Conservation (phyloP, 2,113 vertebrate genomes). For the Cynocephalus volans region DNA sequence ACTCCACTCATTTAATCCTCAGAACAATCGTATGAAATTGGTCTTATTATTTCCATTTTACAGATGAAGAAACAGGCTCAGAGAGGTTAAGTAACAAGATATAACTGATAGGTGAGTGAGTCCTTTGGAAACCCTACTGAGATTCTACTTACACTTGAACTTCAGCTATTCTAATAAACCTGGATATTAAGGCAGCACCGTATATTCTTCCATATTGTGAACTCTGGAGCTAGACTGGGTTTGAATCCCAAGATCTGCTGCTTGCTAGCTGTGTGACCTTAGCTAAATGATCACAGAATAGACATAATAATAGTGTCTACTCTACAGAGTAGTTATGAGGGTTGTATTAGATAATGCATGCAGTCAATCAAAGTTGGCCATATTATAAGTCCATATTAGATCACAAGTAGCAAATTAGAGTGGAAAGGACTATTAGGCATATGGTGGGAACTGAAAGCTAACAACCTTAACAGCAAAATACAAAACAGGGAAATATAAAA, state of each 20-base stretch:
- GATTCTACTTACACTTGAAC: not conserved
- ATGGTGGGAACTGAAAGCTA: not conserved
- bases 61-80: constrained; percentile 3
- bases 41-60: constrained; percentile 24
- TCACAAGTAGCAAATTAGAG: not conserved
- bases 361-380: not conserved
- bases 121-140: not conserved
- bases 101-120: not conserved
- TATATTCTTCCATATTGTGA: not conserved
- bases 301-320: not conserved
- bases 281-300: not conserved
- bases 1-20: constrained; percentile 6
- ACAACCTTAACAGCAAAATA: not conserved
- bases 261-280: constrained; percentile 20
- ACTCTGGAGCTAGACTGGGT: not conserved
- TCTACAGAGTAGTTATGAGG: not conserved
- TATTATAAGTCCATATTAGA: not conserved
- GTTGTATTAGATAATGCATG: not conserved
- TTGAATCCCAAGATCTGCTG: not conserved
- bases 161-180: constrained; percentile 38
- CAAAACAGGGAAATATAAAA: not conserved
- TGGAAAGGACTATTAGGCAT: not conserved
- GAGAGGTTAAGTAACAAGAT: not conserved
- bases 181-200: not conserved
- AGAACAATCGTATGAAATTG: not conserved